Base-by-base conservation (phyloP, 2,888 invertebrate species). In the Caenorhabditis sp. region DNA sequence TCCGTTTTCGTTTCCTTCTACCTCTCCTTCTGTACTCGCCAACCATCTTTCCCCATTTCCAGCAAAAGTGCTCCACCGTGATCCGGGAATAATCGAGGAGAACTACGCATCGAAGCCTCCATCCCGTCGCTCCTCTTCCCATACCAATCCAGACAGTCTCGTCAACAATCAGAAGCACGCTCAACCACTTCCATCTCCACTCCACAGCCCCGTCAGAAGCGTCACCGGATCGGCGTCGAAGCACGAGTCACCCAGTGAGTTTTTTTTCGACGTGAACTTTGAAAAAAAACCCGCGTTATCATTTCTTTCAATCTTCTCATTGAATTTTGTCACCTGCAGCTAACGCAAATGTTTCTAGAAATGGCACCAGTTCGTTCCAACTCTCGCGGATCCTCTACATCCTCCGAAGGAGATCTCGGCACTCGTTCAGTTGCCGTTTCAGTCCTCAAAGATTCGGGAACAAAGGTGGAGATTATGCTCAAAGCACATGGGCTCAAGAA, bases 401-500 rank as follows among this genome's bases (percentile, higher is more conserved):
- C 84, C 19, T 77, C 76, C 14, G 85, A 82, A 73, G 85, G 80
- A 26, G 75, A 80, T 12, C 61, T 56, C 8, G 77, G 85, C 49
- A 72, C 77, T 14, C 69, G 85, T 31, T 61, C 82, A 12, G 86
- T 87, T 14, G 56, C 89, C 6, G 70, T 91, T 19, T 87, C 88
- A 44, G 89, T 91, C 6, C 70, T 90, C 8, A 86, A 86, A 38
- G 91, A 91, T 69, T 86, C 86, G 31, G 91, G 91, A 58, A 86
- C 86, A 26, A 91, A 90, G 73, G 90, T 90, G 16, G 85, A 89
- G 64, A 70, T 91, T 54, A 88, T 88, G 84, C 84, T 91, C 56
- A 89, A 90, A 58, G 90, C 91, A 14, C 90, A 90, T 56, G 91
- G 91, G 16, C 77, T 91, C 61, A 89, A 89, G 72, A 89, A 89